These are phyloP conservation scores for Heliothis subflexa DNA, from an alignment of 1,140 invertebrate species.

Conservation along the genomic window DNA sequence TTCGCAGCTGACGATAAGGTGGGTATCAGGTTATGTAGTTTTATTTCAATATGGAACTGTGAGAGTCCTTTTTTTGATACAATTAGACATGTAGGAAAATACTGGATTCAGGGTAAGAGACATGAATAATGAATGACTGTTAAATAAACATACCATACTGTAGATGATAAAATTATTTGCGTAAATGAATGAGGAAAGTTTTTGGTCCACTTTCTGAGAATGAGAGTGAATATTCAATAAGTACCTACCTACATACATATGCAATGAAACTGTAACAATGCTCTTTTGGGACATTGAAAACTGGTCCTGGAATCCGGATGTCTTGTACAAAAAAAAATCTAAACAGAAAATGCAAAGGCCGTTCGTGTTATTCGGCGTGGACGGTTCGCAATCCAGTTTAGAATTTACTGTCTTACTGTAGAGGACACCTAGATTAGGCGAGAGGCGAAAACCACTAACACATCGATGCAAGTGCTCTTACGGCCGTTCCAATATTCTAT, in stretches of 20 bases:
- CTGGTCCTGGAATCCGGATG: constrained; percentile 2
- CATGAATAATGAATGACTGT: too few species aligned
- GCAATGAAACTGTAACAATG: too few species aligned
- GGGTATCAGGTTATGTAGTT: neutral
- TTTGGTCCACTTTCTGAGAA: too few species aligned
- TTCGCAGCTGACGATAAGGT: neutral
- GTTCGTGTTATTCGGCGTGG: neutral
- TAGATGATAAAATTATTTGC: neutral
- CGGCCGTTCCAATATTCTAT: too few species aligned
- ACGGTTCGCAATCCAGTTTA: constrained; percentile 17
- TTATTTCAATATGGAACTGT: neutral
- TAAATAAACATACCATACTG: neutral
- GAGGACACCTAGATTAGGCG: constrained; percentile 18
- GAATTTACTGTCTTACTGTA: neutral
- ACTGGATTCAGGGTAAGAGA: too few species aligned
- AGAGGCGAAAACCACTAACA: neutral
- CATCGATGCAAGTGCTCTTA: neutral
- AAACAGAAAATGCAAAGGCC: constrained; percentile 7
- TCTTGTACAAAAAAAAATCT: neutral
- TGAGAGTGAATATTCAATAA: too few species aligned
- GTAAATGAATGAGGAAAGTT: too few species aligned
- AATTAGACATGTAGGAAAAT: too few species aligned
- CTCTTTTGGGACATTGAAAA: neutral
- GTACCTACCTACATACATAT: too few species aligned
- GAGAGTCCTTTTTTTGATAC: too few species aligned